Evolutionary conservation across 2,113 vertebrate genomes (phyloP).

Genomic region (Indicator indicator): DNA sequence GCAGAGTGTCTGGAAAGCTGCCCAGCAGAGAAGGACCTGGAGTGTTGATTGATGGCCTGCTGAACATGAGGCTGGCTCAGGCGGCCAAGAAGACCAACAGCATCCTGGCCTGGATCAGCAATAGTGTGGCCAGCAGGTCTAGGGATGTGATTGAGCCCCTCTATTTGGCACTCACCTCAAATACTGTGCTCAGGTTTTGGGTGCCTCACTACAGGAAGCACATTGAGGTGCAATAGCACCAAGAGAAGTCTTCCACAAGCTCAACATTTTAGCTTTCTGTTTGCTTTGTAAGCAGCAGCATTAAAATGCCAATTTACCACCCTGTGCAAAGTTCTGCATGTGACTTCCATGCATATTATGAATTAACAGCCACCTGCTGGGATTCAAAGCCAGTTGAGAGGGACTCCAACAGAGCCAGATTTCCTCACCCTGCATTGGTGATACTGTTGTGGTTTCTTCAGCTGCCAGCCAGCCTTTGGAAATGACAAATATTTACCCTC

Average conservation of each 20-base stretch:
- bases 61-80: no score
- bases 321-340: neutral
- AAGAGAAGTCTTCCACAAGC: neutral
- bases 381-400: neutral
- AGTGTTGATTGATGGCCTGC: no score
- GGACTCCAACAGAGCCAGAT: neutral
- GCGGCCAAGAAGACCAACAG: no score
- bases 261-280: neutral
- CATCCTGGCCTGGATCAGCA: no score
- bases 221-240: neutral
- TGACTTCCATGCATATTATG: neutral
- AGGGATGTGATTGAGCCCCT: no score
- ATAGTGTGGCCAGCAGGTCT: no score
- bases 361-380: neutral
- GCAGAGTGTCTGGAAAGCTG: no score
- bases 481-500: slow-evolving; percentile 45
- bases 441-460: neutral
- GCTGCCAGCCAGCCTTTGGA: neutral
- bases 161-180: no score
- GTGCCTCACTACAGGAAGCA: no score
- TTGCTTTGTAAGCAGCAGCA: neutral
- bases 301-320: neutral
- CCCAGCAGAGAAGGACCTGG: no score
- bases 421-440: neutral
- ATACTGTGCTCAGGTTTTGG: no score